Percentiles rank a stretch among this genome's conserved stretches.
These are phyloP conservation scores for Venustaconcha ellipsiformis DNA, from an alignment of 1,140 invertebrate species.

Conservation along the genomic window DNA sequence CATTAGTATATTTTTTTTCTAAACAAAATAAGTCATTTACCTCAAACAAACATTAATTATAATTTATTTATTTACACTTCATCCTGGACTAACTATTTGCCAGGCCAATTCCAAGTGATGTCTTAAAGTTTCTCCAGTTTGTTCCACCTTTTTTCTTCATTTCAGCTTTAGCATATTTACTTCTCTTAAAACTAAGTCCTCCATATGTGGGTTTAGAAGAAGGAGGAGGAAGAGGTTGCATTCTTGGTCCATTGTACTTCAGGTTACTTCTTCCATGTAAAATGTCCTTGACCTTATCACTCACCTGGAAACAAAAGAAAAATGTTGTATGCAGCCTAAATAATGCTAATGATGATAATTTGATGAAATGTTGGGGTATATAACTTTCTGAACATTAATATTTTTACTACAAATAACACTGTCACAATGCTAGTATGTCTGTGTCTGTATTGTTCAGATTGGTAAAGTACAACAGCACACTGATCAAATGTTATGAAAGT, in stretches of 20 bases:
- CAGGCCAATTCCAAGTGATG: conserved; percentile 9
- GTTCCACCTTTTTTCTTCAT: conserved; percentile 30
- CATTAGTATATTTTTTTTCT: no score
- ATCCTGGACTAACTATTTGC: conserved; percentile 8
- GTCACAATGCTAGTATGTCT: background rate
- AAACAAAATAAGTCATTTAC: no score
- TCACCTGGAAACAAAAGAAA: conserved; percentile 42
- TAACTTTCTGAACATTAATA: background rate
- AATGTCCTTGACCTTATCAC: conserved; percentile 50
- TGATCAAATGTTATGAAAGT: no score
- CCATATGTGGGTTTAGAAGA: conserved; percentile 33
- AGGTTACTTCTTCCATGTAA: conserved; percentile 49
- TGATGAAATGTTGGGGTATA: background rate
- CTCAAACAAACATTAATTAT: no score
- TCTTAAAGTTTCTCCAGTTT: conserved; percentile 48
- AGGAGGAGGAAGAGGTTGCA: conserved; percentile 53
- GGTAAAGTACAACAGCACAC: background rate
- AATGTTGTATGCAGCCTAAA: no score
- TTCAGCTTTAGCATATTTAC: conserved; percentile 10
- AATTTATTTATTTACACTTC: no score
- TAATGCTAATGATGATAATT: no score
- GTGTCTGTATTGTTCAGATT: background rate
- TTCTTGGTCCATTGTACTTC: conserved; percentile 46
- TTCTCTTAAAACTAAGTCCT: conserved; percentile 10
- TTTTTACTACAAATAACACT: background rate